Conservation (phyloP, 2,797 vertebrate species). For the Pseudocheirus occidentalis region DNA sequence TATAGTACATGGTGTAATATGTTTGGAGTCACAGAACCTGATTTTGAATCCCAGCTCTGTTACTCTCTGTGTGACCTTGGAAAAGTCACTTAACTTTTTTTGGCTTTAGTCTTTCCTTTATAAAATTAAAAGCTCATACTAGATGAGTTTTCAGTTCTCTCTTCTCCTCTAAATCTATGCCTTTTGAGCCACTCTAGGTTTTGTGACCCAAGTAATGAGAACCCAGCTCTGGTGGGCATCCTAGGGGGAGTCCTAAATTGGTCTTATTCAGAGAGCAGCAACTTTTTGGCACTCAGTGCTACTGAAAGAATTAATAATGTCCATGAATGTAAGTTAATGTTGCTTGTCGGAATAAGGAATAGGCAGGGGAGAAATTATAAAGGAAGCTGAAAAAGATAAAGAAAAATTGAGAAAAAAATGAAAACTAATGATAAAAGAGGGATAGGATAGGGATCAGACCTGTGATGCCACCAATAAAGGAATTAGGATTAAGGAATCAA, state of each 20-base stretch:
- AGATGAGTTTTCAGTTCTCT: not conserved
- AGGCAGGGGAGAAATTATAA: not conserved
- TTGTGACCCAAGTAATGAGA: not conserved
- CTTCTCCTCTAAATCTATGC: not conserved
- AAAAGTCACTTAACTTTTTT: not conserved
- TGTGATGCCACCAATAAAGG: not conserved
- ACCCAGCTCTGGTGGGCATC: not conserved
- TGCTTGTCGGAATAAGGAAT: not conserved
- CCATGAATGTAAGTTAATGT: not conserved
- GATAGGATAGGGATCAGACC: not conserved
- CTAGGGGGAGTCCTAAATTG: not conserved
- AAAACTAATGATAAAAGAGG: not conserved
- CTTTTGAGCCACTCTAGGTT: not conserved
- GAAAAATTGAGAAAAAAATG: not conserved
- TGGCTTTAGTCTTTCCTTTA: not conserved
- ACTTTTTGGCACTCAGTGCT: not conserved
- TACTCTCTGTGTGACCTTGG: not conserved
- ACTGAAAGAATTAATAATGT: not conserved
- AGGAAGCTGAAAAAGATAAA: not conserved
- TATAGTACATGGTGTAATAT: not conserved
- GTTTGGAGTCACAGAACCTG: not conserved
- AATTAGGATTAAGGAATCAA: not conserved
- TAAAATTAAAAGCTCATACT: not conserved
- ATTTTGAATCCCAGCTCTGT: not conserved
- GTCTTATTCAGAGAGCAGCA: not conserved